Conservation (phyloP, 2,113 vertebrate species). For the Corythornis cristatus region DNA sequence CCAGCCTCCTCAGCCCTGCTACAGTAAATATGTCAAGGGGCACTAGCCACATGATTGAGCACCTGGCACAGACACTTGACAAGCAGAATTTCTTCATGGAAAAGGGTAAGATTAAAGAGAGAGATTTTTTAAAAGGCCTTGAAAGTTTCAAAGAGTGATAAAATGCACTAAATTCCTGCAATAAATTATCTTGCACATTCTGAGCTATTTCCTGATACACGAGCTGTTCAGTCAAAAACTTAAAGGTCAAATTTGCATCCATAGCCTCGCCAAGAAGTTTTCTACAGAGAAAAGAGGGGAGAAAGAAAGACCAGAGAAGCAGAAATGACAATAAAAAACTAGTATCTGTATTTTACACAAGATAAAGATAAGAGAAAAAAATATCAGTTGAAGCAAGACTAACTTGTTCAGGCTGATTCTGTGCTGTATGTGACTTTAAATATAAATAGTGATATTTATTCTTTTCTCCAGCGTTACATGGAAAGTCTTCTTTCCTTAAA, state of each 20-base stretch:
- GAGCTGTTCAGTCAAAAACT: slow-evolving; percentile 50
- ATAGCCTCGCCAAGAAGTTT: slow-evolving; percentile 39
- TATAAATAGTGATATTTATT: not conserved
- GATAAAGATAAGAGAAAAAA: not conserved
- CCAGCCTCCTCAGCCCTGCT: not conserved
- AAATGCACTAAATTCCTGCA: slow-evolving; percentile 35
- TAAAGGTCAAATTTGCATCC: slow-evolving; percentile 68
- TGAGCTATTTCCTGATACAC: slow-evolving; percentile 45
- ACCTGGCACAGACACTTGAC: accelerated
- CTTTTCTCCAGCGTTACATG: not conserved
- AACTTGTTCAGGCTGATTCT: no score
- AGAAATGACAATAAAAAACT: not conserved
- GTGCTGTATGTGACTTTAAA: not conserved
- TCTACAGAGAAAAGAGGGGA: not conserved
- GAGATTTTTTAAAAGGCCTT: not conserved
- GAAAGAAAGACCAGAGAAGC: not conserved
- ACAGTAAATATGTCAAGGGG: not conserved
- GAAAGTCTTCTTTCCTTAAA: not conserved
- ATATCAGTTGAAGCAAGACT: no score
- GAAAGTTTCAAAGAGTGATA: not conserved
- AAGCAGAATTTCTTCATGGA: not conserved
- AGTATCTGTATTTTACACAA: not conserved
- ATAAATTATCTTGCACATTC: slow-evolving; percentile 36
- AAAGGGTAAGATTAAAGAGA: not conserved
- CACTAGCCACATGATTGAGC: accelerated